Conservation (phyloP, 2,113 vertebrate species). For the Bubalus kerabau region DNA sequence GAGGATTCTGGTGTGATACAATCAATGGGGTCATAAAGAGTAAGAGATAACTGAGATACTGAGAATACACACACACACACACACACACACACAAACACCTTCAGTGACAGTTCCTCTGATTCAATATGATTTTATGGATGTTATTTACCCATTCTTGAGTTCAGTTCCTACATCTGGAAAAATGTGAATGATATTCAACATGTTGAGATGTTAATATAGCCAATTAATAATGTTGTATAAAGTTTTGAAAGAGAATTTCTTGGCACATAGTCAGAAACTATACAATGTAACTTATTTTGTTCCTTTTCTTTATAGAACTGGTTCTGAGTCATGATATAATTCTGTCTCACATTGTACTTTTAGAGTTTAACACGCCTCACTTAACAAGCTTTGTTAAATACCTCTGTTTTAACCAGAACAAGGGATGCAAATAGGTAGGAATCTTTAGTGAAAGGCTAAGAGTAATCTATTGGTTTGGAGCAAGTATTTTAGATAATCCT, state of each 20-base stretch:
- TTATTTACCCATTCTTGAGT: neutral
- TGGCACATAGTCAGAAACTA: neutral
- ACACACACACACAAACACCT: neutral
- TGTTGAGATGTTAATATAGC: neutral
- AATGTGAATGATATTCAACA: neutral
- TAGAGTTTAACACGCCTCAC: neutral
- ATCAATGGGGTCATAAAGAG: neutral
- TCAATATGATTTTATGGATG: neutral
- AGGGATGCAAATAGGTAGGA: neutral
- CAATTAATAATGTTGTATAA: neutral
- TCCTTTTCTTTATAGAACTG: neutral
- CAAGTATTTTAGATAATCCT: neutral
- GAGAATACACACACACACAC: neutral
- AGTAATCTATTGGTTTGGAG: neutral
- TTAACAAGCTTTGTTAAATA: neutral
- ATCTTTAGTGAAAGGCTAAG: neutral
- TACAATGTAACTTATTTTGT: neutral
- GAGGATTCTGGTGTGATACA: neutral
- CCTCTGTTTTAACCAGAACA: neutral
- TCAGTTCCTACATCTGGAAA: neutral
- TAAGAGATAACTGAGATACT: neutral
- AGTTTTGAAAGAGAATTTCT: neutral
- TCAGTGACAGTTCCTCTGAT: neutral
- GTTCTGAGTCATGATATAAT: neutral
- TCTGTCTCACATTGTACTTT: neutral